Conservation (phyloP, 1,140 invertebrate species). For the Paralvinella palmiformis region DNA sequence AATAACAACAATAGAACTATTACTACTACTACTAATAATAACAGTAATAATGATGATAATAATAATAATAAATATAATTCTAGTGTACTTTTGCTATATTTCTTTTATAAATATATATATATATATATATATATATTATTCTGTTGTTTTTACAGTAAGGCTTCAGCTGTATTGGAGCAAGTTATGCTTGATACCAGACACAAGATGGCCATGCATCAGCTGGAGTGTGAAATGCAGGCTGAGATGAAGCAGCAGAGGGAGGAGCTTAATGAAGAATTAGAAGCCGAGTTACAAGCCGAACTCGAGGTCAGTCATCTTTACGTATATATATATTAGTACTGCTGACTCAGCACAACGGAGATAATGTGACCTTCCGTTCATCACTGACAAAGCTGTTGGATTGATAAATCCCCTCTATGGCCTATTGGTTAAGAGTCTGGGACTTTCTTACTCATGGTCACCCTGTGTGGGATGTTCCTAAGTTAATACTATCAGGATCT, state of each 20-base stretch:
- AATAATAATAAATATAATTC: neutral
- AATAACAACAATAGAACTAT: too few species aligned
- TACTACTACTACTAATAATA: too few species aligned
- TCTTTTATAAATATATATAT: neutral
- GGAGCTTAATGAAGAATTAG: conserved; percentile 33
- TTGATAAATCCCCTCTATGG: too few species aligned
- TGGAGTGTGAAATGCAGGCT: conserved; percentile 39
- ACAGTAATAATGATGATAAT: neutral
- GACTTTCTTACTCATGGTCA: too few species aligned
- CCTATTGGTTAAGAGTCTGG: too few species aligned
- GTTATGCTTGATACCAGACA: conserved; percentile 37
- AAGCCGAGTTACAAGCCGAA: conserved; percentile 33
- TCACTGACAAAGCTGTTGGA: too few species aligned
- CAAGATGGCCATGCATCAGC: conserved; percentile 31
- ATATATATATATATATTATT: neutral
- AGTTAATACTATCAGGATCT: too few species aligned
- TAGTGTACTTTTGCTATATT: neutral
- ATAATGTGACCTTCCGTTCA: too few species aligned
- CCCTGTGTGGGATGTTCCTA: too few species aligned
- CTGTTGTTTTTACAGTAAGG: conserved; percentile 31
- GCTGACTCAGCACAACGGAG: too few species aligned
- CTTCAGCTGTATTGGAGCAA: conserved; percentile 33
- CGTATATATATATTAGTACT: too few species aligned
- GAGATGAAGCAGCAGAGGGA: conserved; percentile 38
- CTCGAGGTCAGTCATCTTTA: conserved; percentile 35